phyloP scores from a whole-genome alignment of 2,888 invertebrate genomes.

The Frankliniella intonsa region DNA sequence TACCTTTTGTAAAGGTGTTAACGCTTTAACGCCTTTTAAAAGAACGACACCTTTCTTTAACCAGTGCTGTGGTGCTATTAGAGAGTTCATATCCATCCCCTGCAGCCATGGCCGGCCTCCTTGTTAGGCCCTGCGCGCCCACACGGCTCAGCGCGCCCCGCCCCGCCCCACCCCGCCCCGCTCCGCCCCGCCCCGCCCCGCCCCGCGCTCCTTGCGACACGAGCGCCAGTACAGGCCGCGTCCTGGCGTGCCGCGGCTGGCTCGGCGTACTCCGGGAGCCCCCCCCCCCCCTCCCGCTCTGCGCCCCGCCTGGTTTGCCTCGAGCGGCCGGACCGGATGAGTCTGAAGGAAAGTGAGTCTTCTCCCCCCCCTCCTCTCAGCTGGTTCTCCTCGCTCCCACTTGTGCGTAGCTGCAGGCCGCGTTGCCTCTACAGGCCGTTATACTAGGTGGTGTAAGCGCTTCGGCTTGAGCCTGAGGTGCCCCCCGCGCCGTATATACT shows the following conservation, averaged over 20 bases:
- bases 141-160: background rate
- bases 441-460: no score
- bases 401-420: no score
- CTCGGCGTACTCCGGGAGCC: background rate
- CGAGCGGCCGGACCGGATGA: background rate
- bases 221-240: background rate
- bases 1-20: no score
- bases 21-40: no score
- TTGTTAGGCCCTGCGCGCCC: background rate
- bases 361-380: background rate
- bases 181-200: background rate
- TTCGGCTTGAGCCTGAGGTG: no score
- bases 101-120: no score
- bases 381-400: background rate
- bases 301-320: background rate
- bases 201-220: background rate
- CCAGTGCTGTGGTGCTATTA: no score
- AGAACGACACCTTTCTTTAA: no score
- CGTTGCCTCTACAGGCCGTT: no score
- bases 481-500: no score
- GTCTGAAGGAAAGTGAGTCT: constrained; percentile 22
- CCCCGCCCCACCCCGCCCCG: background rate
- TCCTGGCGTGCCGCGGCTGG: background rate
- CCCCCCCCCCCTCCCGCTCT: no score
- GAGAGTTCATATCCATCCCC: no score